Percentiles rank a stretch among this genome's conserved stretches.
These are phyloP conservation scores for Drosophila putrida DNA, from an alignment of 2,888 invertebrate species.

Conservation along the genomic window DNA sequence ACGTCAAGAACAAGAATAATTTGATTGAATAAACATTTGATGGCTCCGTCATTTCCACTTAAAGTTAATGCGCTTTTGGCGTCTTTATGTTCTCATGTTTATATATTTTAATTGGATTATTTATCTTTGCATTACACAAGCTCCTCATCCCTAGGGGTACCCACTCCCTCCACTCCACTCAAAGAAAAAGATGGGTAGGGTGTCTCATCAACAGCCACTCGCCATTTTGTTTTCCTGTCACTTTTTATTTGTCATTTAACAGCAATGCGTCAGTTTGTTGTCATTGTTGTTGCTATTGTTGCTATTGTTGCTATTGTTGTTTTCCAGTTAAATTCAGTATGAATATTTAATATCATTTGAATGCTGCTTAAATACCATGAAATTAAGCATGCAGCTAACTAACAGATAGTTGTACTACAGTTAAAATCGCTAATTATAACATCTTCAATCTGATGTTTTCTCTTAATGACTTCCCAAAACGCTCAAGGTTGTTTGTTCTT, in stretches of 20 bases:
- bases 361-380: constrained; percentile 60
- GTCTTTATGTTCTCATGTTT: constrained; percentile 46
- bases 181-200: not conserved
- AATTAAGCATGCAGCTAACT: constrained; percentile 13
- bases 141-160: not conserved
- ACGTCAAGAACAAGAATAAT: constrained; percentile 8
- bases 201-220: not conserved
- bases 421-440: not conserved
- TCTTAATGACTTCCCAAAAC: no score
- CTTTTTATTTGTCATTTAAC: constrained; percentile 64
- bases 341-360: constrained; percentile 66
- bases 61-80: constrained; percentile 45
- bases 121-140: constrained; percentile 38
- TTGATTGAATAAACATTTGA: constrained; percentile 29
- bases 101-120: constrained; percentile 58
- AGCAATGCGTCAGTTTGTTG: constrained; percentile 53
- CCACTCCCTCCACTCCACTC: no score
- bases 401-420: not conserved
- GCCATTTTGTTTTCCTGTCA: constrained; percentile 38
- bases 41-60: constrained; percentile 17
- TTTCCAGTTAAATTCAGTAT: constrained; percentile 46
- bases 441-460: not conserved
- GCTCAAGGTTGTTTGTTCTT: no score
- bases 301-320: constrained; percentile 23
- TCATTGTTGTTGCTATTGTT: constrained; percentile 31